phyloP scores from a whole-genome alignment of 2,888 invertebrate genomes.

The Lasius fuliginosus region DNA sequence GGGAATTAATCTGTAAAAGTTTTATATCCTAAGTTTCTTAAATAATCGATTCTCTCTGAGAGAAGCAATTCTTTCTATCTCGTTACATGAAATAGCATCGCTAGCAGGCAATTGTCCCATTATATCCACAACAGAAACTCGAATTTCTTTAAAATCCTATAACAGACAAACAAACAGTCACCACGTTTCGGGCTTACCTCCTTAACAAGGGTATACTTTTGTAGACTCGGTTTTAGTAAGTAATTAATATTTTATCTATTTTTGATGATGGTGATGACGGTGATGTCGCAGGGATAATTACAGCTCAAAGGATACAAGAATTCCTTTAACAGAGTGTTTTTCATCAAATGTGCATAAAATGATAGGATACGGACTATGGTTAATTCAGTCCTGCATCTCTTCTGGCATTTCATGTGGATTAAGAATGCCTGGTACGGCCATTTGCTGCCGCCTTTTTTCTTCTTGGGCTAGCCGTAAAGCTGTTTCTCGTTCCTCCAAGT shows the following conservation, averaged over 20 bases:
- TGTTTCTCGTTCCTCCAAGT: slow-evolving; percentile 97
- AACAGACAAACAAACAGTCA: slow-evolving; percentile 85
- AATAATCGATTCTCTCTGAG: slow-evolving; percentile 39
- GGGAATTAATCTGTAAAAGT: slow-evolving; percentile 37
- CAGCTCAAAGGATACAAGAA: slow-evolving; percentile 81
- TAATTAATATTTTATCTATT: slow-evolving; percentile 72
- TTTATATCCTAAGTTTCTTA: slow-evolving; percentile 41
- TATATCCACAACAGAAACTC: slow-evolving; percentile 83
- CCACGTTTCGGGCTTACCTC: slow-evolving; percentile 83
- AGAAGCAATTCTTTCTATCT: slow-evolving; percentile 60
- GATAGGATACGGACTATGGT: slow-evolving; percentile 74
- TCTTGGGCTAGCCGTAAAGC: slow-evolving; percentile 96
- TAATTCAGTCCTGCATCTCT: slow-evolving; percentile 95
- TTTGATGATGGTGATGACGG: slow-evolving; percentile 71
- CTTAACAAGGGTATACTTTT: slow-evolving; percentile 83
- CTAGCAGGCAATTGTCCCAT: slow-evolving; percentile 84
- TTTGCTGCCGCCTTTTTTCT: slow-evolving; percentile 96
- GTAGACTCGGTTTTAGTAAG: slow-evolving; percentile 82
- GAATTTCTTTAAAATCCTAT: slow-evolving; percentile 83
- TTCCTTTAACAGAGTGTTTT: slow-evolving; percentile 82
- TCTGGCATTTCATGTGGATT: slow-evolving; percentile 98
- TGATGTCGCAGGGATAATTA: slow-evolving; percentile 72
- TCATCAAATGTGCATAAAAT: slow-evolving; percentile 80
- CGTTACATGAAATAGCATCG: slow-evolving; percentile 84
- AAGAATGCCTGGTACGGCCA: slow-evolving; percentile 98